These are phyloP conservation scores for Drosophila virilis DNA, from an alignment of 1,140 invertebrate genomes.

Conservation along the genomic window DNA sequence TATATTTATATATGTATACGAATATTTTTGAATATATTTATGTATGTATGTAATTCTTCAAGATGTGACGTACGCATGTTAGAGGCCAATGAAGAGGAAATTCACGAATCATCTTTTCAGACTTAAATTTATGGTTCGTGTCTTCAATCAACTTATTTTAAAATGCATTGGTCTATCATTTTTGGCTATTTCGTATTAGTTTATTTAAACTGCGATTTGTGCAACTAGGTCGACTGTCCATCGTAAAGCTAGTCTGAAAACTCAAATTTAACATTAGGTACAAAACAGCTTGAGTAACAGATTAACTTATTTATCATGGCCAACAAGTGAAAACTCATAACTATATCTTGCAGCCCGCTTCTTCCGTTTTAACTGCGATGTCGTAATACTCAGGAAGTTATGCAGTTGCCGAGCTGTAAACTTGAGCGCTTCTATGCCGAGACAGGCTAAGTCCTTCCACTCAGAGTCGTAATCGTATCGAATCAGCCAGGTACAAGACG, in stretches of 20 bases:
- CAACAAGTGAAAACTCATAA: too few relatives aligned
- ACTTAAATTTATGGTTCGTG: conserved; percentile 25
- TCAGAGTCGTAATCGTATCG: conserved; percentile 23
- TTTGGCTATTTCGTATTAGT: too few relatives aligned
- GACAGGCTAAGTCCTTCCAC: conserved; percentile 2
- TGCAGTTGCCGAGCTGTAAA: conserved; percentile 25
- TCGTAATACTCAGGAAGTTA: conserved; percentile 11
- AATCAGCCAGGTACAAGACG: conserved; percentile 8
- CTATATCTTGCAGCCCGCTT: background rate
- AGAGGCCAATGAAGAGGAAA: conserved; percentile 31
- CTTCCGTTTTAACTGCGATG: conserved; percentile 3
- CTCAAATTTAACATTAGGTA: too few relatives aligned
- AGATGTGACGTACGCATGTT: conserved; percentile 42
- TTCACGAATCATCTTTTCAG: conserved; percentile 25
- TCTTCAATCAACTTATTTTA: background rate
- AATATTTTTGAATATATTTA: conserved; percentile 33
- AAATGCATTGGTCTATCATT: too few relatives aligned
- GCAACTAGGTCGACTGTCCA: too few relatives aligned
- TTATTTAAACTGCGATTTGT: too few relatives aligned
- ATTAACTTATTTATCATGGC: too few relatives aligned
- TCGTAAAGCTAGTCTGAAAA: too few relatives aligned
- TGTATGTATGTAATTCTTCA: conserved; percentile 20
- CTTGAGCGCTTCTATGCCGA: conserved; percentile 28
- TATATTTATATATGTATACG: conserved; percentile 30
- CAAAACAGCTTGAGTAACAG: too few relatives aligned